Percentiles rank a stretch among this genome's conserved stretches.
These are phyloP conservation scores for Nematolebias whitei DNA, from an alignment of 2,113 vertebrate genomes.

Conservation along the genomic window DNA sequence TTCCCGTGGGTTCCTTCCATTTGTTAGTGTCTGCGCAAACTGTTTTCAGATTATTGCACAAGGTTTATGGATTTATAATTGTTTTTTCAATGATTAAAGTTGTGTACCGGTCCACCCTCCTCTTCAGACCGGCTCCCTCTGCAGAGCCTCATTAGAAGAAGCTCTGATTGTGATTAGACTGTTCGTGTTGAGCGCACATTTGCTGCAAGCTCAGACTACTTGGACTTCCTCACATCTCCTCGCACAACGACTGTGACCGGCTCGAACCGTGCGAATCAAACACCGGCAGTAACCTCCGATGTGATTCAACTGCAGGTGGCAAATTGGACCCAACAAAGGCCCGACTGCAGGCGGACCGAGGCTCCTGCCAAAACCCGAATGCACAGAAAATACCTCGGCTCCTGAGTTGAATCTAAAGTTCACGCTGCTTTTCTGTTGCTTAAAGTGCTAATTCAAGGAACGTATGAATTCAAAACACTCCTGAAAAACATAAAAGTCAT, in stretches of 20 bases:
- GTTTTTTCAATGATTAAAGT: slow-evolving; percentile 39
- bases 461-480: not conserved
- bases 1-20: slow-evolving; percentile 53
- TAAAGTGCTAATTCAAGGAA: not conserved
- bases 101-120: slow-evolving; percentile 25
- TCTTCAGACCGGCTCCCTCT: slow-evolving; percentile 26
- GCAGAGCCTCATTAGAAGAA: slow-evolving; percentile 39
- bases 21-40: slow-evolving; percentile 29
- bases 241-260: slow-evolving; percentile 21
- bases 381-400: slow-evolving; percentile 5
- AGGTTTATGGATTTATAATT: slow-evolving; percentile 36
- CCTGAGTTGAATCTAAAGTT: slow-evolving; percentile 20
- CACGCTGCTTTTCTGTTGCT: slow-evolving; percentile 2
- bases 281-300: slow-evolving; percentile 45
- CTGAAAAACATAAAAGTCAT: not conserved
- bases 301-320: slow-evolving; percentile 59
- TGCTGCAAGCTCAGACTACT: slow-evolving; percentile 50
- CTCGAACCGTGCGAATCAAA: slow-evolving; percentile 41
- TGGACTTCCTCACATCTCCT: slow-evolving; percentile 42
- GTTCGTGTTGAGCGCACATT: slow-evolving; percentile 68
- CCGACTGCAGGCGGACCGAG: slow-evolving; percentile 17
- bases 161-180: slow-evolving; percentile 68
- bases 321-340: slow-evolving; percentile 62
- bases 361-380: slow-evolving; percentile 11
- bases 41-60: slow-evolving; percentile 45